Evolutionary conservation across 92 coral and sea anemone genomes (phyloP), one percentile per base, ranked within the genome.

Genomic region (Hydrozoanthus gracilis): DNA sequence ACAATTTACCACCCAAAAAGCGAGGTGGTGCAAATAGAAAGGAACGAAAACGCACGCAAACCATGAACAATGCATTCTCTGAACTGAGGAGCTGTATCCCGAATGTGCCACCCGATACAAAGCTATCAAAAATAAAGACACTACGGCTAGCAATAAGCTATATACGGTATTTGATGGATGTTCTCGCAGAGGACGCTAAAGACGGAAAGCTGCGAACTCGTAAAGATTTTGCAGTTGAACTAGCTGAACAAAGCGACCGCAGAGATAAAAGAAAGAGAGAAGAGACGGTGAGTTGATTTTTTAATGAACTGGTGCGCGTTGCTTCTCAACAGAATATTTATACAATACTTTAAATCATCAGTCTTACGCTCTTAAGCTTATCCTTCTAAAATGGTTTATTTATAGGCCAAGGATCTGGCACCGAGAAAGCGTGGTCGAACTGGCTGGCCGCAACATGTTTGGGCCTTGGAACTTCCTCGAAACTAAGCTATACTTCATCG

Each of bases 391-490:
- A 46, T 49, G 66, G 73, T 27, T 91, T 64, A 10, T 64, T 8
- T 45, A 44, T 86, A 61, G 74, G 62, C 70, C 51, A 87, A 48
- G 51, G 97, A 94, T 15, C 45, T 93, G 74, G 66, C 98, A 1
- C 95, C 95, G 17, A 89, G 99, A 58, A 96, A 96, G 77, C 94
- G 99, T 72, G 99, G 99, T n/a, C 83, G 99, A 39, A 96, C 99
- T 0, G 99, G 99, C 17, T 96, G 99, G 99, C 99, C 99, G 4
- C 99, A 96, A 71, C 95, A 96, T 83, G 99, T 96, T 61, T 96
- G 99, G 99, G 99, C 99, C 2, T 84, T 96, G 95, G 99, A 96
- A 86, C 86, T 96, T 61, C 87, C 95, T 73, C 89, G 85, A 67
- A 80, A 66, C 60, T 80, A 64, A 13, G 44, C 13, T 52, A 7